Conservation (phyloP, 2,797 vertebrate genomes). For the Delichon dasypus region DNA sequence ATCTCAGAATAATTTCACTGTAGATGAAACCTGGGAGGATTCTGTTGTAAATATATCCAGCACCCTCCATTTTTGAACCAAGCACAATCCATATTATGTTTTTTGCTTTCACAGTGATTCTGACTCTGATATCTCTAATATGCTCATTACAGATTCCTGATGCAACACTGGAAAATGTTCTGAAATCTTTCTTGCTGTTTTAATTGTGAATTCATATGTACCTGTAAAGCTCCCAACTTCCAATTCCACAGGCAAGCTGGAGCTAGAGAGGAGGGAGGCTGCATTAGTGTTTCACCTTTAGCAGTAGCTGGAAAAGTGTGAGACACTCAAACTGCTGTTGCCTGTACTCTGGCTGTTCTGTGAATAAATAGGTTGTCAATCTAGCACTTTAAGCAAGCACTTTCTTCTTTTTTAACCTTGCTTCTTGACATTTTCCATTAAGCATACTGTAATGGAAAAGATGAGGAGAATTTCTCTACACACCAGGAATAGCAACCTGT, state of each 20-base stretch:
- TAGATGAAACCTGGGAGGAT: background rate
- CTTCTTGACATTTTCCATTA: constrained; percentile 64
- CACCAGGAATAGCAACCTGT: constrained; percentile 24
- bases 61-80: background rate
- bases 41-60: background rate
- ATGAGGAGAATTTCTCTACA: constrained; percentile 22
- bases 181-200: background rate
- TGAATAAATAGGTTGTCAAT: constrained; percentile 61
- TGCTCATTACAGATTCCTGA: background rate
- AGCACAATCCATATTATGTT: background rate
- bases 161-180: background rate
- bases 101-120: background rate
- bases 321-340: constrained; percentile 17
- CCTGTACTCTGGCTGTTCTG: constrained; percentile 10
- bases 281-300: background rate
- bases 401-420: constrained; percentile 38
- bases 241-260: background rate
- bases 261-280: background rate
- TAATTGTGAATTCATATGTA: background rate
- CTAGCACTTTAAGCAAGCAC: constrained; percentile 49
- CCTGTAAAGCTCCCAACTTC: background rate
- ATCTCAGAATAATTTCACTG: background rate
- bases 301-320: background rate
- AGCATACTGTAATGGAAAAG: constrained; percentile 31
- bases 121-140: background rate